Evolutionary conservation across 2,113 vertebrate genomes (phyloP).

Genomic region (Neomonachus schauinslandi): DNA sequence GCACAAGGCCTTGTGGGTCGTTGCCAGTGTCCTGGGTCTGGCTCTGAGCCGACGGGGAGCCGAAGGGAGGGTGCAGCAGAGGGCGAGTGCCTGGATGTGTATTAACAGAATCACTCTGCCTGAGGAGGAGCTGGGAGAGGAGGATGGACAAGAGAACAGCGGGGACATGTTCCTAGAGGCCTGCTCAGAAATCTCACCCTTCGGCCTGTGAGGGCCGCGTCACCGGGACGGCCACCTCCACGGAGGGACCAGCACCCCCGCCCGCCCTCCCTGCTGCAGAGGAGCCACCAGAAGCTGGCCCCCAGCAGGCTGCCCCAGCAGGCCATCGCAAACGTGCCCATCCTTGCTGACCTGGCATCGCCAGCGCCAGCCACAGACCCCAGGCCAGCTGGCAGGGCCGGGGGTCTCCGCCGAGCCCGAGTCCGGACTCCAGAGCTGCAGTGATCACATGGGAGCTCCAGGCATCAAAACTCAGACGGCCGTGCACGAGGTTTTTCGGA

Average conservation of each 20-base stretch:
- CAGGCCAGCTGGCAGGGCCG: neutral
- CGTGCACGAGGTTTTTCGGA: neutral
- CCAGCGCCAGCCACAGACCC: neutral
- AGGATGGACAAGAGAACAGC: rapidly evolving
- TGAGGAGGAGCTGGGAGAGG: neutral
- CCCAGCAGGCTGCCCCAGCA: too few relatives aligned
- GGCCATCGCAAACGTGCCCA: too few relatives aligned
- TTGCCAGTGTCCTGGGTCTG: neutral
- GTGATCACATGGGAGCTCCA: too few relatives aligned
- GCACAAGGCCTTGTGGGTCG: too few relatives aligned
- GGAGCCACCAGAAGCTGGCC: neutral
- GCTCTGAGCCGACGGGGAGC: neutral
- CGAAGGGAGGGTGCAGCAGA: neutral
- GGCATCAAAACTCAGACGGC: neutral
- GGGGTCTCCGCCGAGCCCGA: neutral
- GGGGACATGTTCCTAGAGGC: neutral
- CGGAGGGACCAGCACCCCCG: neutral
- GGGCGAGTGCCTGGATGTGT: neutral
- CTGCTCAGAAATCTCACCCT: neutral
- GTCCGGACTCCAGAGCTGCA: neutral
- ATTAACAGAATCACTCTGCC: neutral
- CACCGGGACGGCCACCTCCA: neutral
- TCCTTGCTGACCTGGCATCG: neutral
- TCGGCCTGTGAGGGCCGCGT: too few relatives aligned
- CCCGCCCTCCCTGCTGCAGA: neutral